These are phyloP conservation scores for Corvus cornix DNA, from an alignment of 2,113 vertebrate species.

Conservation along the genomic window DNA sequence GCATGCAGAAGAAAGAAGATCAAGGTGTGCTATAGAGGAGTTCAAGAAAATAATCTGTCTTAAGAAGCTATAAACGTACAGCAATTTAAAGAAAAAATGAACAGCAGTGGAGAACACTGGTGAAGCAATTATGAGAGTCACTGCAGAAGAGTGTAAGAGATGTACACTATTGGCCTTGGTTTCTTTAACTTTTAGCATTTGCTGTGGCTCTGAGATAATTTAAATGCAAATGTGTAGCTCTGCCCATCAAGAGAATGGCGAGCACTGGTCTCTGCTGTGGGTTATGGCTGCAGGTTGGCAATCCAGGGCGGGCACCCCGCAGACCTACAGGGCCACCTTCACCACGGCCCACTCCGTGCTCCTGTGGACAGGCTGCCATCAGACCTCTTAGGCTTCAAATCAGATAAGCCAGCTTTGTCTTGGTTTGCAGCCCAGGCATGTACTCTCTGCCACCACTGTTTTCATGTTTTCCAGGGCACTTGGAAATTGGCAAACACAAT, in stretches of 20 bases:
- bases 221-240: not conserved
- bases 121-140: not conserved
- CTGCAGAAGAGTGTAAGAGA: not conserved
- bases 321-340: not conserved
- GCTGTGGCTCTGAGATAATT: not conserved
- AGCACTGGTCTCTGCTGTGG: not conserved
- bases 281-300: not conserved
- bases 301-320: not conserved
- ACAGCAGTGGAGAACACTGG: not conserved
- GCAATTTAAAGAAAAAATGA: not conserved
- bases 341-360: accelerated
- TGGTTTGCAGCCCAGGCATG: not conserved
- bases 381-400: not conserved
- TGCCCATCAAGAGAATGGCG: not conserved
- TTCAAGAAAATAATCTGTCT: not conserved
- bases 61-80: not conserved
- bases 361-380: accelerated
- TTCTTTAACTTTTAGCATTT: not conserved
- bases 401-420: not conserved
- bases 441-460: not conserved
- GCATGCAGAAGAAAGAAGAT: not conserved
- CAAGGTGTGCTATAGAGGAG: not conserved
- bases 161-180: not conserved
- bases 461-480: not conserved
- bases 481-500: not conserved